Percentiles rank a stretch among this genome's conserved stretches.
These are phyloP conservation scores for Ypsolopha sequella DNA, from an alignment of 2,888 invertebrate genomes.

Conservation along the genomic window DNA sequence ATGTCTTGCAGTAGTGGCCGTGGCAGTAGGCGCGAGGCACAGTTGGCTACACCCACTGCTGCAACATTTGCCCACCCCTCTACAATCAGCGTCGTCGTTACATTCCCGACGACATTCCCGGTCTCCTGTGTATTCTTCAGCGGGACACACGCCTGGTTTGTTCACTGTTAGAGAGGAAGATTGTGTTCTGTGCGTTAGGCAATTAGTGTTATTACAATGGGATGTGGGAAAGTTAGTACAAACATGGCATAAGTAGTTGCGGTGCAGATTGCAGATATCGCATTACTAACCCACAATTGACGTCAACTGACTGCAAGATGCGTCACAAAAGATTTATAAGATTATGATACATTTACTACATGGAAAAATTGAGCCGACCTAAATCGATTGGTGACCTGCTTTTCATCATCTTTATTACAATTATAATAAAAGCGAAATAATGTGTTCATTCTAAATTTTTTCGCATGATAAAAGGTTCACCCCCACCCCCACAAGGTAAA, in stretches of 20 bases:
- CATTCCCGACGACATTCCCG: constrained; percentile 78
- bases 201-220: neutral
- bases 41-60: constrained; percentile 80
- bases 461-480: too few relatives aligned
- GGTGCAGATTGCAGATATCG: neutral
- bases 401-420: too few relatives aligned
- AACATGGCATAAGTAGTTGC: neutral
- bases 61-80: constrained; percentile 85
- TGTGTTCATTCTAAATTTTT: too few relatives aligned
- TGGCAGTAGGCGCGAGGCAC: constrained; percentile 60
- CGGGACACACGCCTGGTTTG: constrained; percentile 77
- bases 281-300: too few relatives aligned
- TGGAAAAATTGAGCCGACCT: too few relatives aligned
- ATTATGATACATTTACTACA: too few relatives aligned
- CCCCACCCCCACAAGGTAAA: too few relatives aligned
- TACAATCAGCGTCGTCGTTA: constrained; percentile 84
- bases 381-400: too few relatives aligned
- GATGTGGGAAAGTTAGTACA: neutral
- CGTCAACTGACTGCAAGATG: too few relatives aligned
- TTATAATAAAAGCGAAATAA: too few relatives aligned
- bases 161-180: constrained; percentile 55
- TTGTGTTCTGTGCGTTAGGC: neutral
- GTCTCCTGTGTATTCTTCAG: constrained; percentile 11
- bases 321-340: too few relatives aligned
- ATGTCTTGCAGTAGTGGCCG: constrained; percentile 7